Evolutionary conservation across 2,113 vertebrate species (phyloP), one percentile per base, ranked within the genome.

Genomic region (Cebus imitator): DNA sequence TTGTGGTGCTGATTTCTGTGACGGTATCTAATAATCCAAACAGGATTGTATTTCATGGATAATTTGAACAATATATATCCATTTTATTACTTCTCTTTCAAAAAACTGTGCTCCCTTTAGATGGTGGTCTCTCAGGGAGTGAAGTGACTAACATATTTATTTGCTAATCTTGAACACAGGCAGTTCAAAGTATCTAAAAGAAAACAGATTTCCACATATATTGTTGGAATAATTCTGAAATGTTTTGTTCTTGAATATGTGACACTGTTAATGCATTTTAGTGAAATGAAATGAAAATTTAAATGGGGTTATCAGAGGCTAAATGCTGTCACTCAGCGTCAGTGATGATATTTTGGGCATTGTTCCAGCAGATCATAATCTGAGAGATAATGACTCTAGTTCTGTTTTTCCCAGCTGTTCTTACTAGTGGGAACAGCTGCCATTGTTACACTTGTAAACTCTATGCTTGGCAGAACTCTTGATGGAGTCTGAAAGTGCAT

Each of bases 401-500:
- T 97, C 93, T 83, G 35, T 90, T 94, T 98, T 97, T 94, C 92
- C 98, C 98, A 98, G 98, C 98, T 98, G 97, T 98, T 98, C 97
- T 96, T 96, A 97, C 98, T 96, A 97, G 97, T 96, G 91, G 91
- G 96, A 98, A 97, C 98, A 98, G 97, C 98, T 99, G 98, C 52
- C 94, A 97, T 96, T 98, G 97, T 98, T 97, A 97, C 96, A 98
- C 96, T 97, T 97, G 55, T 87, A 98, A 97, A 64, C 82, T 96
- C 83, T 91, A 48, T 95, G 95, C 95, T 97, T 98, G 98, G 97
- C 96, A 96, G 97, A 93, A 91, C 96, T 98, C 97, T 95, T 98
- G 98, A 97, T 94, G 95, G 83, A 93, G 13, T 8, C 80, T 94
- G 93, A 83, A 95, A 97, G 96, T 89, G 95, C 66, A 73, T 96